A percentile compares a stretch with the other conserved stretches of the same genome.
Evolutionary conservation across 1,140 invertebrate genomes (phyloP).

Genomic region (Helicoverpa armigera): DNA sequence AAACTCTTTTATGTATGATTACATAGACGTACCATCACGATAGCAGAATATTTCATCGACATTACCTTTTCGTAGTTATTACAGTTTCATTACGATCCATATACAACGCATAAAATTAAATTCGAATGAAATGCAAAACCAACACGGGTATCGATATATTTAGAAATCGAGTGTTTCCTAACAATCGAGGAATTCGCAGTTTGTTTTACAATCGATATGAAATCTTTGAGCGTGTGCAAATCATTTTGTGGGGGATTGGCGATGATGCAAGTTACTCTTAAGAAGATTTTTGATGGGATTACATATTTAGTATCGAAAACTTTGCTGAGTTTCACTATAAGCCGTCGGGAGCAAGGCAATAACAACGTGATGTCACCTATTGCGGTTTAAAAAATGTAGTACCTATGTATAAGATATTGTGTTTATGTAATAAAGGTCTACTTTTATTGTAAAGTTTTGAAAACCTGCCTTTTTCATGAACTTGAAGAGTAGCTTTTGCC

Average conservation of each 20-base stretch:
- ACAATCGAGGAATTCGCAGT: constrained; percentile 23
- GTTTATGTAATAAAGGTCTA: no score
- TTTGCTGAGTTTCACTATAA: no score
- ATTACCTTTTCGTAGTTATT: background rate
- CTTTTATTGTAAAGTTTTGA: no score
- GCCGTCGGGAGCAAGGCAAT: no score
- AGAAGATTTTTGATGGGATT: no score
- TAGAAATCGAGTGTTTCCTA: constrained; percentile 29
- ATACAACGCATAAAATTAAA: constrained; percentile 25
- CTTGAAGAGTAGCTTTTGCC: no score
- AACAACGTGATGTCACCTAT: no score
- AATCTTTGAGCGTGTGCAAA: background rate
- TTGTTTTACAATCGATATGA: constrained; percentile 21
- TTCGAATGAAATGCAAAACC: constrained; percentile 32
- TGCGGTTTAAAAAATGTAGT: no score
- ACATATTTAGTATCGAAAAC: no score
- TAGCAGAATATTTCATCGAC: background rate
- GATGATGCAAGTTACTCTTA: background rate
- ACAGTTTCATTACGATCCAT: constrained; percentile 19
- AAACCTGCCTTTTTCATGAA: no score
- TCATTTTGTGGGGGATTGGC: constrained; percentile 4
- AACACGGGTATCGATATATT: constrained; percentile 32
- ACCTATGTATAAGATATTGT: no score
- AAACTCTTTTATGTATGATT: constrained; percentile 5
- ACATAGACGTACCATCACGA: background rate